Base-by-base conservation (phyloP, 2,113 vertebrate genomes). In the Hippocampus barbouri region DNA sequence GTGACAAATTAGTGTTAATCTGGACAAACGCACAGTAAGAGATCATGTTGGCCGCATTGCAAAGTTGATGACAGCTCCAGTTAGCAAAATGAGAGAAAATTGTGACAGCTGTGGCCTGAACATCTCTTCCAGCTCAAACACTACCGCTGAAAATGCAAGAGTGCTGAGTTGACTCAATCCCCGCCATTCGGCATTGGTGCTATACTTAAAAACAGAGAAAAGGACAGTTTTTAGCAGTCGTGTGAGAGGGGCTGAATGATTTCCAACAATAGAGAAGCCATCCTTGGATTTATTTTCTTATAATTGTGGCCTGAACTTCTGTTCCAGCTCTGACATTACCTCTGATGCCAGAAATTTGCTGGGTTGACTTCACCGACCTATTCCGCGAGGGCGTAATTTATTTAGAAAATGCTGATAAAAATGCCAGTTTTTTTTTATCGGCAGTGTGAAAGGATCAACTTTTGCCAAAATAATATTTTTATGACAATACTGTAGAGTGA, bases 251-350 rank as follows among this genome's bases (percentile, higher is more conserved):
- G 2, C 12, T 15, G 3, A 15, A 47, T 5, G 0, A 1, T 47
- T 47, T 16, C 12, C 45, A 15, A 15, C 14, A 47, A 12, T 14
- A 12, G 9, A 45, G 9, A 45, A 14, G 14, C 45, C 5, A 51
- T 51, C 47, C 16, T 54, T 9, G 27, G 40, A 12, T 20, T 11
- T 23, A 40, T n/a, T 14, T 57, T 66, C 27, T 68, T 65, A 83
- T 45, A 77, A 53, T 61, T 74, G 68, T 77, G 43, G 18, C 8
- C 30, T 66, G 25, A 51, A 54, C 51, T 54, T 54, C 21, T 54
- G 15, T 5, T 54, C 8, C 49, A 18, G 49, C 18, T 18, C 51
- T 54, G 15, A 16, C 4, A 47, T 15, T 47, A 10, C 21, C 20
- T 9, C 20, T 8, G 8, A 54, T n/a, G 51, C 20, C 51, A n/a